Evolutionary conservation across 2,888 invertebrate species (phyloP).

Genomic region (Troilus luridus): DNA sequence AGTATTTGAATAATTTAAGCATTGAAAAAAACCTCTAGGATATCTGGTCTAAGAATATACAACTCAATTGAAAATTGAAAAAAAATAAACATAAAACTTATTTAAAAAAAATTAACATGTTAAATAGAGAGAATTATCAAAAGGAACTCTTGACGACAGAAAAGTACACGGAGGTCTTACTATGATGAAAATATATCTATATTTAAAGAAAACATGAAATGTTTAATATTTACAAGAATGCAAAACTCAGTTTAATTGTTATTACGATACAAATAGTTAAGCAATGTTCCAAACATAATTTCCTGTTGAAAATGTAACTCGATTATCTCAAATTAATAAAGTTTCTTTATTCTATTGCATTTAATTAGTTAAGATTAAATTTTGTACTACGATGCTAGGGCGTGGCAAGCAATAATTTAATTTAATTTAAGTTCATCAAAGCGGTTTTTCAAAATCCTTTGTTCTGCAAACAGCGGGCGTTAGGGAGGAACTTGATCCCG

Average conservation of each 20-base stretch:
- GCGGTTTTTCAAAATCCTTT: slow-evolving; percentile 17
- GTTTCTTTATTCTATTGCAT: not conserved
- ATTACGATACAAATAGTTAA: not conserved
- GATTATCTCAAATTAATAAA: not conserved
- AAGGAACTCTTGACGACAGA: too few relatives aligned
- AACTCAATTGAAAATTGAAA: too few relatives aligned
- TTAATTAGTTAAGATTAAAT: not conserved
- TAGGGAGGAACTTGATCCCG: slow-evolving; percentile 10
- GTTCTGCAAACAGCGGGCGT: not conserved
- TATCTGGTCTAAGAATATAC: too few relatives aligned
- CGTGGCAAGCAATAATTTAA: not conserved
- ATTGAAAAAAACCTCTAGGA: too few relatives aligned
- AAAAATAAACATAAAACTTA: too few relatives aligned
- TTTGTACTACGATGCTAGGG: not conserved
- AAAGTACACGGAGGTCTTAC: too few relatives aligned
- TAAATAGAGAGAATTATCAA: too few relatives aligned
- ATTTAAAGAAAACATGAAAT: too few relatives aligned
- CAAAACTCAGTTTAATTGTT: not conserved
- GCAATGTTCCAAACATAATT: not conserved
- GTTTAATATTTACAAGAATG: not conserved
- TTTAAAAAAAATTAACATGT: too few relatives aligned
- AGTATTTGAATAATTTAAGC: too few relatives aligned
- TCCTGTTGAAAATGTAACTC: not conserved
- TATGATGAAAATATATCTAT: too few relatives aligned
- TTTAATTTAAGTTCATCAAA: slow-evolving; percentile 34